Evolutionary conservation across 2,113 vertebrate species (phyloP).

Genomic region (Callorhinus ursinus): DNA sequence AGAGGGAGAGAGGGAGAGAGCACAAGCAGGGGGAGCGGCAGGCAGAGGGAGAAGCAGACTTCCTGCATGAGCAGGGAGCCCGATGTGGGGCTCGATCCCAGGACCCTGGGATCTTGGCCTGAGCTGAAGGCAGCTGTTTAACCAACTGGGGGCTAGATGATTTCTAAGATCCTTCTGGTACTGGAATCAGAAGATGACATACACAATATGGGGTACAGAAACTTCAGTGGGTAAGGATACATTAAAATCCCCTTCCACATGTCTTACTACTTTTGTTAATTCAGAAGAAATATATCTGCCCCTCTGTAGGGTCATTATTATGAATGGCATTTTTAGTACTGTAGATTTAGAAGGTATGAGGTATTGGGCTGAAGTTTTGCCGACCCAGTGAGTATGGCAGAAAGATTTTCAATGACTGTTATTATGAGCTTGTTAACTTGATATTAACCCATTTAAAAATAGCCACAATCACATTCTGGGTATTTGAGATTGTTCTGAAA

Average conservation of each 20-base stretch:
- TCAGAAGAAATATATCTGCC: background rate
- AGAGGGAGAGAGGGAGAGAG: no score
- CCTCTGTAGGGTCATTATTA: background rate
- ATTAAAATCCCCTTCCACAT: background rate
- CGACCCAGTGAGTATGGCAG: background rate
- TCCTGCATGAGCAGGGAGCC: no score
- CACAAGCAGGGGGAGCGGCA: no score
- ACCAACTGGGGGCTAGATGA: background rate
- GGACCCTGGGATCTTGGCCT: no score
- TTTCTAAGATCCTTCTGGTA: background rate
- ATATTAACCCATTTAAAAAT: background rate
- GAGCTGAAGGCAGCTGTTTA: no score
- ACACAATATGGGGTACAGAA: background rate
- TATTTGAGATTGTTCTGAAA: conserved; percentile 33
- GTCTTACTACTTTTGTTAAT: background rate
- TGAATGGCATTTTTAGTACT: conserved; percentile 3
- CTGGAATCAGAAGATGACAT: background rate
- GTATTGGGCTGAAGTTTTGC: background rate
- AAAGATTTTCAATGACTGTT: conserved; percentile 25
- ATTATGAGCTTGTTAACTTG: background rate
- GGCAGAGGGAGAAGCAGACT: no score
- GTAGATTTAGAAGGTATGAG: background rate
- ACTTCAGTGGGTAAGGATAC: background rate
- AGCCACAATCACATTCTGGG: background rate
- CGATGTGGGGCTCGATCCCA: no score